phyloP scores from a whole-genome alignment of 2,888 invertebrate species.

The Nomada fabriciana region DNA sequence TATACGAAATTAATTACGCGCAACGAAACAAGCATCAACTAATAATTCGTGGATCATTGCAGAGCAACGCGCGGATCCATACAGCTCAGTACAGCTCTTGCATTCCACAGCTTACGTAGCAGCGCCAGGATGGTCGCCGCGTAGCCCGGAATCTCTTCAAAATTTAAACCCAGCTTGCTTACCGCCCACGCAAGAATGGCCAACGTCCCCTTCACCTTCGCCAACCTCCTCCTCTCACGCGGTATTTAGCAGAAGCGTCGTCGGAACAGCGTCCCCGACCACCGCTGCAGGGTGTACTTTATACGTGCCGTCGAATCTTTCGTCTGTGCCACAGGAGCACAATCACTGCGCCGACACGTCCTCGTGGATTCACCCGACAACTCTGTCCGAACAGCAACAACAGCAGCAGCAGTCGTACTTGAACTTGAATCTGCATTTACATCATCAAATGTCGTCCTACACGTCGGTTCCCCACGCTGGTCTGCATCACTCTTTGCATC shows the following conservation, averaged over 20 bases:
- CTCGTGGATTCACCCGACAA: conserved; percentile 77
- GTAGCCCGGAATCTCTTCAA: conserved; percentile 80
- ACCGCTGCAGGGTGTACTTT: conserved; percentile 78
- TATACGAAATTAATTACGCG: neutral
- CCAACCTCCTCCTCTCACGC: conserved; percentile 78
- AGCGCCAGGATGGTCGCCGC: conserved; percentile 80
- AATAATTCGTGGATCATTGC: conserved; percentile 2
- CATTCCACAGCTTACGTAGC: conserved; percentile 82
- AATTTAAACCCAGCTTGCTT: conserved; percentile 67
- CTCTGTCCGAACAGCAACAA: conserved; percentile 85
- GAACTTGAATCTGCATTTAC: conserved; percentile 82
- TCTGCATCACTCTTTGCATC: conserved; percentile 88
- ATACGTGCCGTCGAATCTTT: conserved; percentile 78
- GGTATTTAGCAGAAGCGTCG: conserved; percentile 67
- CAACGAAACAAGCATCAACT: neutral
- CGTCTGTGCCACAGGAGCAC: conserved; percentile 75
- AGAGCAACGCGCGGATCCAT: conserved; percentile 80
- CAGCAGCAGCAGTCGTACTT: conserved; percentile 86
- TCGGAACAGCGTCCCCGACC: conserved; percentile 68
- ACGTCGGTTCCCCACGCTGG: conserved; percentile 80
- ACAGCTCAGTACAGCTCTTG: conserved; percentile 80
- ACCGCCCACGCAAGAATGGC: conserved; percentile 78
- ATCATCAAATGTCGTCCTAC: conserved; percentile 81
- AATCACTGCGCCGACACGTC: conserved; percentile 72
- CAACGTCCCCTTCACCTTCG: conserved; percentile 80